Conservation (phyloP, 2,113 vertebrate species). For the Herpetotheres cachinnans region DNA sequence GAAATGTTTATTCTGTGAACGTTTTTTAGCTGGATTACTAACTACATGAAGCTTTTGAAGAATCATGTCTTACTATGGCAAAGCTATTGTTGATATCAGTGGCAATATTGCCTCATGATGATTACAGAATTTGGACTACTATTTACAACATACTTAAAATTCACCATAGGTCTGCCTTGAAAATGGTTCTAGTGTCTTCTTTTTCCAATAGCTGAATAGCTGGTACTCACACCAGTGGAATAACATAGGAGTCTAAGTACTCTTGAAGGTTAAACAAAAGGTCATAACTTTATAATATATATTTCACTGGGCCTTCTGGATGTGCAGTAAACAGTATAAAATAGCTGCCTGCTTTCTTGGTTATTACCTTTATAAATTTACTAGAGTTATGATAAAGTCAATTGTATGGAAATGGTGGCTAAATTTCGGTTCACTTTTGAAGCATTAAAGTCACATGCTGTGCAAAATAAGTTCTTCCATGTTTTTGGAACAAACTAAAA, state of each 20-base stretch:
- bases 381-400: not conserved
- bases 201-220: not conserved
- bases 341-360: not conserved
- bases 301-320: not conserved
- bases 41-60: not conserved
- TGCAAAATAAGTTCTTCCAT: not conserved
- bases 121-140: not conserved
- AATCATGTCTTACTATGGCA: not conserved
- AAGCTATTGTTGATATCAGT: not conserved
- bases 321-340: not conserved
- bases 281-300: not conserved
- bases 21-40: not conserved
- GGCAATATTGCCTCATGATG: not conserved
- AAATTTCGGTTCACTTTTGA: not conserved
- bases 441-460: not conserved
- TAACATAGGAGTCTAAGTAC: not conserved
- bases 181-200: not conserved
- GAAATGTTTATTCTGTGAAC: not conserved
- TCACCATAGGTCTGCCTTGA: not conserved
- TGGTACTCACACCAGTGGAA: not conserved
- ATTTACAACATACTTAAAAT: not conserved
- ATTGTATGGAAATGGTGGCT: not conserved
- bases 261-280: not conserved
- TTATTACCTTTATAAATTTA: not conserved
- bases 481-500: not conserved